These are phyloP conservation scores for Drosophila anomelani DNA, from an alignment of 2,888 invertebrate species.

Conservation along the genomic window DNA sequence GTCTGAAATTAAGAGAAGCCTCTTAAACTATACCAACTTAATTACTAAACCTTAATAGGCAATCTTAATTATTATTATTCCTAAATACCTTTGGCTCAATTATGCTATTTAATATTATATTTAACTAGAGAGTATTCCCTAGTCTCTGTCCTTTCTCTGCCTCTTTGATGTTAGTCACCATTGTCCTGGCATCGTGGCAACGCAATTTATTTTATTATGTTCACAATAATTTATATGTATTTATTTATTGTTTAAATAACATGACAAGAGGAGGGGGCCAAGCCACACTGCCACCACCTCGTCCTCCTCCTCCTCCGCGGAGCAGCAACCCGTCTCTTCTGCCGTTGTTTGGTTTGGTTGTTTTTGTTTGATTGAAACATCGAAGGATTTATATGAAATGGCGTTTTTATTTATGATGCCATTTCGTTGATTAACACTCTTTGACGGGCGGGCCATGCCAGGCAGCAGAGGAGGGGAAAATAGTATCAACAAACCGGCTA, in stretches of 20 bases:
- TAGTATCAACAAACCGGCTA: neutral
- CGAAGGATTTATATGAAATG: conserved; percentile 75
- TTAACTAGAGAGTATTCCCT: neutral
- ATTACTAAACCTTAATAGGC: neutral
- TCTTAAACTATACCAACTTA: neutral
- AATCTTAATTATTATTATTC: neutral
- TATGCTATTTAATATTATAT: neutral
- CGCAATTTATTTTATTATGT: conserved; percentile 63
- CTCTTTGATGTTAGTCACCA: conserved; percentile 1
- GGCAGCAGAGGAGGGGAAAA: neutral
- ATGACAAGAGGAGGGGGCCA: conserved; percentile 5
- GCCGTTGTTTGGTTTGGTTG: conserved; percentile 25
- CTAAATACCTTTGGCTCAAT: too few species aligned
- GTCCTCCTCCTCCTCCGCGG: neutral
- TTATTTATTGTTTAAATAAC: conserved; percentile 59
- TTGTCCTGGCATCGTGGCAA: conserved; percentile 8
- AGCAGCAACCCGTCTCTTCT: neutral
- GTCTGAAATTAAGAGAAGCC: too few species aligned
- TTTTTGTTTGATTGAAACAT: conserved; percentile 76
- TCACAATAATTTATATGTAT: conserved; percentile 60
- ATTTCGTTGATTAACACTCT: conserved; percentile 79
- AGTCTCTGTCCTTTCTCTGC: neutral
- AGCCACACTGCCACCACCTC: neutral
- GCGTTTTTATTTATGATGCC: conserved; percentile 79
- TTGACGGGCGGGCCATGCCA: conserved; percentile 52